These are phyloP conservation scores for Coluber constrictor DNA, from an alignment of 2,797 vertebrate species.

Conservation along the genomic window DNA sequence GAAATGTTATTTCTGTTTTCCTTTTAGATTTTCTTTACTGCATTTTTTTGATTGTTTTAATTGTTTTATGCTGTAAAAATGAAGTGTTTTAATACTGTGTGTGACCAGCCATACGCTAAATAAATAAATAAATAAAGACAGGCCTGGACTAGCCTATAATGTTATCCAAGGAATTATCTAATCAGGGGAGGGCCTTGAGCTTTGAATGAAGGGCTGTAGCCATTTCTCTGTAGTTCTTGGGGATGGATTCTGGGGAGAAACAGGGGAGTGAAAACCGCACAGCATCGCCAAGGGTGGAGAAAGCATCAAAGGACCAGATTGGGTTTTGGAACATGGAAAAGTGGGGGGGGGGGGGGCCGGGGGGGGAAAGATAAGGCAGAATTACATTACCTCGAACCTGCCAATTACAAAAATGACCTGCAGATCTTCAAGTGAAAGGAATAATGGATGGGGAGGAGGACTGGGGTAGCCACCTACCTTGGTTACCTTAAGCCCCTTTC, in stretches of 20 bases:
- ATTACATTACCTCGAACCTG: conserved; percentile 24
- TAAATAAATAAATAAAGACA: too few relatives aligned
- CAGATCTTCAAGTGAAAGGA: conserved; percentile 1
- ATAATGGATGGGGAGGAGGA: neutral
- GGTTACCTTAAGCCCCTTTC: conserved; percentile 6
- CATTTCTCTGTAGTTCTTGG: neutral
- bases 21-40: too few relatives aligned
- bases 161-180: neutral
- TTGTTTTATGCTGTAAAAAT: too few relatives aligned
- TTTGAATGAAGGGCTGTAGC: neutral
- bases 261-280: neutral
- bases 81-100: too few relatives aligned
- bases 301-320: neutral
- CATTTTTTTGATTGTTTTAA: too few relatives aligned
- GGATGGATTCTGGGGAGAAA: neutral
- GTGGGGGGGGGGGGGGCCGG: neutral
- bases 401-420: conserved; percentile 19
- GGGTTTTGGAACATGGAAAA: neutral
- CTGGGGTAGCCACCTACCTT: conserved; percentile 60
- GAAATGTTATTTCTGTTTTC: too few relatives aligned
- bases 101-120: too few relatives aligned
- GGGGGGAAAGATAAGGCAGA: conserved; percentile 3
- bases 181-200: too few relatives aligned
- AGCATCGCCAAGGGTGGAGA: neutral
- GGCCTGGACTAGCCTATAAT: too few relatives aligned